These are phyloP conservation scores for Neocrepidodera transversa DNA, from an alignment of 2,888 invertebrate genomes.

Conservation along the genomic window DNA sequence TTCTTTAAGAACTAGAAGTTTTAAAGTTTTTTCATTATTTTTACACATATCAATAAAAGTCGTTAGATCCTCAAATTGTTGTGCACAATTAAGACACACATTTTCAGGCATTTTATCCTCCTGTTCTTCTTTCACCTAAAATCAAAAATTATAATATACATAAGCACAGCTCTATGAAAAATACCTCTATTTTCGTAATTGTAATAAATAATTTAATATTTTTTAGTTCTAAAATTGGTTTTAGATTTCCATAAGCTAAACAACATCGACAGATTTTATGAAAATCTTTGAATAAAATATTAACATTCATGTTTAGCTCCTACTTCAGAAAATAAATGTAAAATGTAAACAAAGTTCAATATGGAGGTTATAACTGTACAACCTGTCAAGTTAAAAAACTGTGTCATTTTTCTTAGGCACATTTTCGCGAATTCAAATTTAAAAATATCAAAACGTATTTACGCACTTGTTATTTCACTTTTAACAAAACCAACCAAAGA, in stretches of 20 bases:
- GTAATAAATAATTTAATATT: constrained; percentile 21
- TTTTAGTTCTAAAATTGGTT: constrained; percentile 28
- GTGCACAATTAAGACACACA: constrained; percentile 34
- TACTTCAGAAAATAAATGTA: constrained; percentile 12
- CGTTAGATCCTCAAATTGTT: constrained; percentile 31
- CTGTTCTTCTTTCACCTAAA: constrained; percentile 35
- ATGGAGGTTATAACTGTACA: constrained; percentile 33
- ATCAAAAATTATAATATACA: constrained; percentile 9
- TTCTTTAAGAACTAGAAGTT: constrained; percentile 26
- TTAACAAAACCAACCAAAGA: too few relatives aligned
- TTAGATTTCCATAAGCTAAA: constrained; percentile 27
- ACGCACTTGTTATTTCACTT: too few relatives aligned
- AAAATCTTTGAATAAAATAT: constrained; percentile 36
- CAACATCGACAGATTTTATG: constrained; percentile 38
- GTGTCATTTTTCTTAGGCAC: neutral
- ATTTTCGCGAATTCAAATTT: neutral
- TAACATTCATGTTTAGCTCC: constrained; percentile 28
- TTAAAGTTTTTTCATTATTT: constrained; percentile 30
- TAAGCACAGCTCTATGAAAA: neutral
- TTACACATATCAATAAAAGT: constrained; percentile 35
- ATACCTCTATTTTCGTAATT: constrained; percentile 36
- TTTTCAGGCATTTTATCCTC: constrained; percentile 39
- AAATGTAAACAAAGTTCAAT: constrained; percentile 29
- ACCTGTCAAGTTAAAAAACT: neutral
- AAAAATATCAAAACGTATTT: neutral